Percentiles rank a stretch among this genome's conserved stretches.
phyloP scores from a whole-genome alignment of 1,140 invertebrate genomes.

The Fopius arisanus region DNA sequence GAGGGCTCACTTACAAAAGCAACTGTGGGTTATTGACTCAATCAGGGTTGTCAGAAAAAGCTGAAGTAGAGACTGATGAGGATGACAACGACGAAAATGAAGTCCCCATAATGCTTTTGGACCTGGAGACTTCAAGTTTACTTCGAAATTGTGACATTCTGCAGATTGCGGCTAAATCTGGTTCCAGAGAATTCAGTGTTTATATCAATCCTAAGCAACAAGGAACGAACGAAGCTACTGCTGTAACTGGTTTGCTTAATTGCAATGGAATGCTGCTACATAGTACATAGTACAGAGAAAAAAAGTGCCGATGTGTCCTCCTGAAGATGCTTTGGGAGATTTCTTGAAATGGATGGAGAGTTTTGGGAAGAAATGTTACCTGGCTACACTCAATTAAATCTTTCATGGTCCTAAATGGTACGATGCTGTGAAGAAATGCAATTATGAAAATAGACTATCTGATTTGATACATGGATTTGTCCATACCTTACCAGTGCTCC shows the following conservation, averaged over 20 bases:
- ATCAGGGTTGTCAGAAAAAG: not conserved
- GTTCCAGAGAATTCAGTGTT: not conserved
- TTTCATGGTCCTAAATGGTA: conserved; percentile 22
- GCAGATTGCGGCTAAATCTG: conserved; percentile 23
- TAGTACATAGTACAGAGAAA: not conserved
- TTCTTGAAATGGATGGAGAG: conserved; percentile 11
- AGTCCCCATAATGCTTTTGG: conserved; percentile 22
- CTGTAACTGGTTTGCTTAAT: conserved; percentile 17
- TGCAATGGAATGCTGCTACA: not conserved
- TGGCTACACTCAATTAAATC: conserved; percentile 12
- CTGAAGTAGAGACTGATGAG: not conserved
- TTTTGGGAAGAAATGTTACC: conserved; percentile 5
- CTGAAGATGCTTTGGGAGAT: conserved; percentile 8
- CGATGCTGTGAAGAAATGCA: conserved; percentile 1
- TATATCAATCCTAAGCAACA: conserved; percentile 12
- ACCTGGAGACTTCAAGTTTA: conserved; percentile 28
- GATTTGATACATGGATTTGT: conserved; percentile 18
- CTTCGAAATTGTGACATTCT: conserved; percentile 19
- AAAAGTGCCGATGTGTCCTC: conserved; percentile 2
- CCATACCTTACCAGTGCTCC: conserved; percentile 19
- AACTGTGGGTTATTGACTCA: conserved; percentile 27
- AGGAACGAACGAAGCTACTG: not conserved
- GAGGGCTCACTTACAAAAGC: conserved; percentile 23
- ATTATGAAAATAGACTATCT: not conserved
- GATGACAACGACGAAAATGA: not conserved